Evolutionary conservation across 2,797 vertebrate genomes (phyloP), one percentile per base, ranked within the genome.

Genomic region (Eupleurogrammus muticus): DNA sequence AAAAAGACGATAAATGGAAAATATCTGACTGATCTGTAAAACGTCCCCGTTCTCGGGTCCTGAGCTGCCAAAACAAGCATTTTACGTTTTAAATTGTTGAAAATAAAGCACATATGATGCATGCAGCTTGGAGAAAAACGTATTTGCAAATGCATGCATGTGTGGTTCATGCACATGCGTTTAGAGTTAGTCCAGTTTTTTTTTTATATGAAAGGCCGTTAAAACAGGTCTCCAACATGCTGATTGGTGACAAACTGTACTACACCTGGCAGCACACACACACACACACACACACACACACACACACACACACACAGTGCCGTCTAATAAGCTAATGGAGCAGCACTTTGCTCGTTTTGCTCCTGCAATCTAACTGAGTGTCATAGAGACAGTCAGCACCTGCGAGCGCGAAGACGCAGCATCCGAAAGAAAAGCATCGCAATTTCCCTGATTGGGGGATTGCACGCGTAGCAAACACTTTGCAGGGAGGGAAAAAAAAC

Each of bases 301-400:
- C 5, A 44, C 21, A 19, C 42, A 56, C 13, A 50, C 50, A 52
- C 64, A 62, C 17, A 57, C 1, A 56, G 13, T 28, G 67, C 77
- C 57, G 70, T 75, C 80, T 72, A 81, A 75, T 82, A 67, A 81
- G 70, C 72, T 82, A 84, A 83, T 83, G 70, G 66, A 4, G 7
- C 44, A 52, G 75, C 78, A 77, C 69, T 80, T 67, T 83, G 44
- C 66, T 77, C 56, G 24, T 57, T 67, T 38, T 38, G 40, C 69
- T 73, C 73, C 72, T 75, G 57, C 78, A 83, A 79, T 80, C 77
- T 80, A 59, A 69, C 61, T n/a, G 63, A 83, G 70, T 75, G 64
- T 76, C 55, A 67, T 63, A 65, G 71, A 75, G 53, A 78, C 71
- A 76, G 64, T 75, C 67, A 36, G 68, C 63, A 75, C 70, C 80